These are phyloP conservation scores for Dicyrtoma fusca DNA, from an alignment of 2,888 invertebrate species.

Conservation along the genomic window DNA sequence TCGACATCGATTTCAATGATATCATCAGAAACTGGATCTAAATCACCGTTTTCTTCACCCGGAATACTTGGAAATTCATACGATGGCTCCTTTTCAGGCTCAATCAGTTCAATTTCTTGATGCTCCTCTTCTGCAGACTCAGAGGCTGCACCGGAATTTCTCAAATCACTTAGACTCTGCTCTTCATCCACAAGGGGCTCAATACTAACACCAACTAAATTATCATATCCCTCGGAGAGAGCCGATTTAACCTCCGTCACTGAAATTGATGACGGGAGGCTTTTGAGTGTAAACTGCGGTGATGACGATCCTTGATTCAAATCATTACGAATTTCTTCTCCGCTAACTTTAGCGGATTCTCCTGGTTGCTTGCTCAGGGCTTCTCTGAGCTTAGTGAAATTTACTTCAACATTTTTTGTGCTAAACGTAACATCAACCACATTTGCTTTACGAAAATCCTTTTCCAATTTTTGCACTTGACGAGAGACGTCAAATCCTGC, in stretches of 20 bases:
- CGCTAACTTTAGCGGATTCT: neutral
- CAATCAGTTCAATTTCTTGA: neutral
- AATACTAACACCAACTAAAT: too few relatives aligned
- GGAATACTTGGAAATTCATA: neutral
- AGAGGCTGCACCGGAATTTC: too few relatives aligned
- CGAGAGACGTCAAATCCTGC: conserved; percentile 15
- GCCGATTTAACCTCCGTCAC: neutral
- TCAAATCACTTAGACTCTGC: too few relatives aligned
- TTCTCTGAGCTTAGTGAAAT: conserved; percentile 11
- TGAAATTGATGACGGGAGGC: conserved; percentile 1
- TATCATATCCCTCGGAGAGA: too few relatives aligned
- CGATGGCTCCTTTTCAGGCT: neutral
- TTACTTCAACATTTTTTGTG: neutral
- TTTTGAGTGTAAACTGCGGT: neutral
- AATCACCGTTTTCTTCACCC: neutral
- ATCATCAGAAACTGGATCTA: too few relatives aligned
- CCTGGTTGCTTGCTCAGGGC: neutral
- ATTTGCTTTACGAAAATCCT: neutral
- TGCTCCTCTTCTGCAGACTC: too few relatives aligned
- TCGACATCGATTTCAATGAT: neutral
- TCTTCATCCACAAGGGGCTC: too few relatives aligned
- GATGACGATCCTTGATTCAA: too few relatives aligned
- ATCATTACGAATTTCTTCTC: too few relatives aligned
- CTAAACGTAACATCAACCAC: conserved; percentile 21
- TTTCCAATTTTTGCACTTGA: neutral